These are phyloP conservation scores for Trachelus troglodyta DNA, from an alignment of 2,888 invertebrate species.

Conservation along the genomic window DNA sequence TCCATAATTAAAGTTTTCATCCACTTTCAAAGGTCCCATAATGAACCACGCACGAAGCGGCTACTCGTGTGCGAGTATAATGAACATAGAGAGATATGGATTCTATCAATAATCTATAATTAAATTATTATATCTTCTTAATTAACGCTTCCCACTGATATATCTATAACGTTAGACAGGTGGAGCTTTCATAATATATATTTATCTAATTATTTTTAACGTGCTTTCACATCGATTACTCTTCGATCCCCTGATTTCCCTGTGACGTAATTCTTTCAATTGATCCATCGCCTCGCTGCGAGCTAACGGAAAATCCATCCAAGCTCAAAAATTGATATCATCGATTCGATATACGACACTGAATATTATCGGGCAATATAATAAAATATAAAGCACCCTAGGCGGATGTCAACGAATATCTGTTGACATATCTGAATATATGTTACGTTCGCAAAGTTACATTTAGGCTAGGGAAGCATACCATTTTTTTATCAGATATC, in stretches of 20 bases:
- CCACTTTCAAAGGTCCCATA: background rate
- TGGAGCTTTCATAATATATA: background rate
- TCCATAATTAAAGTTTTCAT: background rate
- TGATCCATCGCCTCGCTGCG: background rate
- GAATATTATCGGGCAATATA: background rate
- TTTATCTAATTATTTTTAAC: background rate
- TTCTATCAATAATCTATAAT: background rate
- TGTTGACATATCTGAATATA: too few relatives aligned
- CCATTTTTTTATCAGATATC: background rate
- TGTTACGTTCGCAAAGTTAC: background rate
- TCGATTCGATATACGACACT: background rate
- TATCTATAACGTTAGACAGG: background rate
- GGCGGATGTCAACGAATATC: background rate
- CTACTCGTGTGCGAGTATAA: background rate
- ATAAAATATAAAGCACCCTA: background rate
- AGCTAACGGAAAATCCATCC: background rate
- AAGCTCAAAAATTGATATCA: background rate
- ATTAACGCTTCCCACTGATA: background rate
- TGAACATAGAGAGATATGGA: too few relatives aligned
- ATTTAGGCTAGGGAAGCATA: background rate
- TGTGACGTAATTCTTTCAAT: background rate
- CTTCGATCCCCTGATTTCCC: background rate
- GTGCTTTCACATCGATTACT: background rate
- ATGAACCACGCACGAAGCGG: background rate
- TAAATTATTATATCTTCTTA: background rate